These are phyloP conservation scores for Cenopis cana DNA, from an alignment of 2,888 invertebrate species.

Conservation along the genomic window DNA sequence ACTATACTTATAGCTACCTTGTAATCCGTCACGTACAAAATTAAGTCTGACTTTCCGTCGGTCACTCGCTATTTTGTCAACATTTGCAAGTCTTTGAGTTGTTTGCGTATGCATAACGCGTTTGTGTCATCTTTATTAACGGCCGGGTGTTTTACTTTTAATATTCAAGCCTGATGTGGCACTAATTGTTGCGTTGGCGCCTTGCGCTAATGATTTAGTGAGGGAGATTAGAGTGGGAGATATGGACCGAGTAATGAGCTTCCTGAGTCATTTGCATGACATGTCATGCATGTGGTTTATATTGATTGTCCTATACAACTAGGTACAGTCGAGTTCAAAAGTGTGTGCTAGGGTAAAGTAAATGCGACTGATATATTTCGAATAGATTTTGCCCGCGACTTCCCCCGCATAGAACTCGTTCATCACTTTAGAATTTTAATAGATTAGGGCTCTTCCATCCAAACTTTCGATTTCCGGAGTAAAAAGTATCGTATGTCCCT, in stretches of 20 bases:
- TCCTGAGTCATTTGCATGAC: constrained; percentile 6
- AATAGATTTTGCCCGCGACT: no score
- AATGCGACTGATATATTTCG: no score
- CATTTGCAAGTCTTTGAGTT: constrained; percentile 68
- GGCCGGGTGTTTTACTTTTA: constrained; percentile 60
- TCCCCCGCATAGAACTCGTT: no score
- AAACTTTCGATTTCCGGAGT: no score
- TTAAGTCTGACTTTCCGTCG: constrained; percentile 59
- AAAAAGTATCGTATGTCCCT: no score
- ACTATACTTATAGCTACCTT: no score
- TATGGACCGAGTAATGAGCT: constrained; percentile 25
- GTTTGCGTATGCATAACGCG: constrained; percentile 68
- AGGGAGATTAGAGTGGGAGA: constrained; percentile 8
- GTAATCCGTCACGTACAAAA: constrained; percentile 65
- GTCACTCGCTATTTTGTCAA: constrained; percentile 57
- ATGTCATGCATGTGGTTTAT: no score
- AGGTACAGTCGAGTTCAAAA: no score
- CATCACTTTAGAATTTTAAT: no score
- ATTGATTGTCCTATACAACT: no score
- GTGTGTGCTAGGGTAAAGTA: no score
- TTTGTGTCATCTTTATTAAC: constrained; percentile 69
- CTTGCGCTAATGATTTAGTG: constrained; percentile 51
- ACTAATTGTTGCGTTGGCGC: constrained; percentile 65
- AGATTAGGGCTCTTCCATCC: no score
- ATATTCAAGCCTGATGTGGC: constrained; percentile 53